A percentile compares a stretch with the other conserved stretches of the same genome.
Conservation (phyloP, 2,888 invertebrate genomes). For the Synergus japonicus region DNA sequence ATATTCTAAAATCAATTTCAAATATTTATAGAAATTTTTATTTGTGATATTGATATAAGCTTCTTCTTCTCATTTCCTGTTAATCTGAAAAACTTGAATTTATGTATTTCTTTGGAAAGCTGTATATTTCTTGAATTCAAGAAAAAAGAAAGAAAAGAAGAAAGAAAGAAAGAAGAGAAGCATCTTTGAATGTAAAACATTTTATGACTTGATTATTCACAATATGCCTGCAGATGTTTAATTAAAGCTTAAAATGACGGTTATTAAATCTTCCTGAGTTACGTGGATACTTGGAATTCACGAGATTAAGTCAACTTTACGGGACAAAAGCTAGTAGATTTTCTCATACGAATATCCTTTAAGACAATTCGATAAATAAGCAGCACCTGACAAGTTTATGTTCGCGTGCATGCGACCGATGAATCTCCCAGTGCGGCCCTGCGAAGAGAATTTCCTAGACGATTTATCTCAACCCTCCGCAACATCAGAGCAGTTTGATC, state of each 20-base stretch:
- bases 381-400: slow-evolving; percentile 67
- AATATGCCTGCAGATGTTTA: neutral
- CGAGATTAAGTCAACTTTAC: slow-evolving; percentile 16
- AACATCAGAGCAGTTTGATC: slow-evolving; percentile 38
- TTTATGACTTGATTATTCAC: neutral
- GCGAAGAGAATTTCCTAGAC: slow-evolving; percentile 37
- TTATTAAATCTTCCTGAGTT: slow-evolving; percentile 2
- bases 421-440: slow-evolving; percentile 32
- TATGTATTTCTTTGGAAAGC: neutral
- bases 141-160: too few relatives aligned
- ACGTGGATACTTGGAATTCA: slow-evolving; percentile 23
- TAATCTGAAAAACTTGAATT: neutral
- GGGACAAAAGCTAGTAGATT: slow-evolving; percentile 27
- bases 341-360: slow-evolving; percentile 35
- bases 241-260: neutral
- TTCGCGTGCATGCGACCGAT: slow-evolving; percentile 65
- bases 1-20: slow-evolving; percentile 18
- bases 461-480: slow-evolving; percentile 48
- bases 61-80: too few relatives aligned
- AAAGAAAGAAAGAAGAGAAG: neutral
- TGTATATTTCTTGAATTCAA: neutral
- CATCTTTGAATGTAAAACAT: neutral
- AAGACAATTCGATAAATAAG: slow-evolving; percentile 73
- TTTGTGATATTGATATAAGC: too few relatives aligned
- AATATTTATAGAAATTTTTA: neutral